A percentile compares a stretch with the other conserved stretches of the same genome.
These are phyloP conservation scores for Darwinula stevensoni DNA, from an alignment of 2,888 invertebrate species.

Conservation along the genomic window DNA sequence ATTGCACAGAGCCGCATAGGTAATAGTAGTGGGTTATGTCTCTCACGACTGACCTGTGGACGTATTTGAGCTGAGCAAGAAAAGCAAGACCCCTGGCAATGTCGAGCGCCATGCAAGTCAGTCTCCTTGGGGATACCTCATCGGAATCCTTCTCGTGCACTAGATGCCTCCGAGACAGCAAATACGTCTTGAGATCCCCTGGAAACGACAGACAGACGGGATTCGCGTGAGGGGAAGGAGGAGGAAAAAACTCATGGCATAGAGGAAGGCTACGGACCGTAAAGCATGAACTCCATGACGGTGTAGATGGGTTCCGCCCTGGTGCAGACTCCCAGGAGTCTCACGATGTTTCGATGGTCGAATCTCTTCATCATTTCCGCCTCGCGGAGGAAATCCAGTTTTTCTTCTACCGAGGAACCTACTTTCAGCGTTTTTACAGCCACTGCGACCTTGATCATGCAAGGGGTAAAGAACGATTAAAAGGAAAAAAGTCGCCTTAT, in stretches of 20 bases:
- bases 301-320: conserved; percentile 61
- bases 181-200: conserved; percentile 60
- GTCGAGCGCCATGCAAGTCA: conserved; percentile 64
- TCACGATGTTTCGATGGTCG: conserved; percentile 61
- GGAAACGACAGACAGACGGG: conserved; percentile 7
- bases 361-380: conserved; percentile 83
- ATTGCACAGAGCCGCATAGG: too few relatives aligned
- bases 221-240: not conserved
- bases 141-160: conserved; percentile 35
- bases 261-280: conserved; percentile 21
- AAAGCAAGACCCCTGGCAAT: conserved; percentile 57
- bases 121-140: conserved; percentile 41
- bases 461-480: too few relatives aligned
- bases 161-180: conserved; percentile 52
- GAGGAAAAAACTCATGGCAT: not conserved
- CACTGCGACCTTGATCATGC: conserved; percentile 25
- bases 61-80: conserved; percentile 50
- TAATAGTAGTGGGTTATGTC: too few relatives aligned
- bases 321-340: conserved; percentile 54
- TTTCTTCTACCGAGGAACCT: conserved; percentile 51
- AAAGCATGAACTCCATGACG: conserved; percentile 79
- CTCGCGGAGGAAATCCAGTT: conserved; percentile 65
- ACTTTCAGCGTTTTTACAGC: conserved; percentile 67
- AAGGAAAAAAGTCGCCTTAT: too few relatives aligned
- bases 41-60: conserved; percentile 34